Base-by-base conservation (phyloP, 2,888 invertebrate genomes). In the Machimus atricapillus region DNA sequence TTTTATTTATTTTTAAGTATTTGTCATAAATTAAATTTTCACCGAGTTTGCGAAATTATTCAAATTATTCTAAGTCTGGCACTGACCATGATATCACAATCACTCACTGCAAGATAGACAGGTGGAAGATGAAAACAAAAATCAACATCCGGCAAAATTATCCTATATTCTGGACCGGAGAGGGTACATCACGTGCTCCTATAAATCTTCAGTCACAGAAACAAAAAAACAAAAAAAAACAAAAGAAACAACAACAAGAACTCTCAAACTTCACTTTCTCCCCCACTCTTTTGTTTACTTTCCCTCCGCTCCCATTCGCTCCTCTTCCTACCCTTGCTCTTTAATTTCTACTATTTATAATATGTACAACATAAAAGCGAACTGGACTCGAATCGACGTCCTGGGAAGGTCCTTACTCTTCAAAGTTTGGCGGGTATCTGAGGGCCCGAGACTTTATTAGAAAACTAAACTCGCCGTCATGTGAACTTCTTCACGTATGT, bases 401-500 rank as follows among this genome's bases (percentile, higher is more conserved):
- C 58, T 83, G 34, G 8, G 66, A n/a, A 85, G 88, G 87, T 89
- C 89, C 87, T 89, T 89, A 88, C 89, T 88, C 87, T 89, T 88
- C 88, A 87, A 89, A 89, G 89, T 89, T 89, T 89, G 89, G 89
- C 89, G 89, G 88, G 88, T 88, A 88, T 89, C 89, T 89, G 89
- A 88, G 82, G 66, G 19, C 82, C 89, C 88, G 89, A 85, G 85
- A 85, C 85, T 85, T 46, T 87, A 82, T 81, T 46, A 73, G 88
- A 85, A 88, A 87, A 88, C 87, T 87, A 87, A 88, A 88, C 81
- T 87, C 86, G 85, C 87, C 87, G 88, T 87, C 87, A 86, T 87
- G 78, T 88, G 83, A 52, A 81, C 56, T 43, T 85, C 52, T 85
- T 46, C 76, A 52, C 31, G 85, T 74, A 85, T 74, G 85, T 76